phyloP scores from a whole-genome alignment of 2,797 vertebrate species.

The Emydoidea blandingii region DNA sequence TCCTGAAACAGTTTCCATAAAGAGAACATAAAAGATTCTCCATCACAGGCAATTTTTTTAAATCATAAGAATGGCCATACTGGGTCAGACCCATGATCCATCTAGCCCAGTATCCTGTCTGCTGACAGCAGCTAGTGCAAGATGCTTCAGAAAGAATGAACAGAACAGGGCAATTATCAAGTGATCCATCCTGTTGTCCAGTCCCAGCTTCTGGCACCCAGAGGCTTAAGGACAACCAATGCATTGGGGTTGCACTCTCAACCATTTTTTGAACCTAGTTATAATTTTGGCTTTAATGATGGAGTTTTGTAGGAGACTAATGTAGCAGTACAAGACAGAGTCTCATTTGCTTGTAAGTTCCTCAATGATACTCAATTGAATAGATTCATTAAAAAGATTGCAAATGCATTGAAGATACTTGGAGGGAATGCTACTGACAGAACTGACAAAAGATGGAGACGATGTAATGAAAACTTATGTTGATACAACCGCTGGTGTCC shows the following conservation, averaged over 20 bases:
- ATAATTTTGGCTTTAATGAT: neutral
- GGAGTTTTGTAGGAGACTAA: slow-evolving; percentile 87
- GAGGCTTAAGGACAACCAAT: neutral
- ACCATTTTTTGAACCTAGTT: neutral
- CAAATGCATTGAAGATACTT: slow-evolving; percentile 95
- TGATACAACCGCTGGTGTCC: slow-evolving; percentile 94
- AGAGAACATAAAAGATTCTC: neutral
- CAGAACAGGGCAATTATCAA: neutral
- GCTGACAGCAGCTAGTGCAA: neutral
- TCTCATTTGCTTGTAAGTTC: slow-evolving; percentile 98
- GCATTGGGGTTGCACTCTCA: neutral
- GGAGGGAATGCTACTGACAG: slow-evolving; percentile 95
- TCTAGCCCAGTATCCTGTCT: neutral
- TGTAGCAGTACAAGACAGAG: slow-evolving; percentile 93
- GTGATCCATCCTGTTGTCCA: neutral
- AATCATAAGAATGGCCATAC: neutral
- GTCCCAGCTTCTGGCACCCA: neutral
- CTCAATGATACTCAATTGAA: slow-evolving; percentile 93
- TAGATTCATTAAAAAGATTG: slow-evolving; percentile 95
- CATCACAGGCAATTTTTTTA: neutral
- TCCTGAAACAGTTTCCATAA: neutral
- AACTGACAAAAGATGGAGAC: slow-evolving; percentile 96
- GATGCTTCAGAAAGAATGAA: neutral
- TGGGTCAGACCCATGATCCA: neutral
- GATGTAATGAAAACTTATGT: slow-evolving; percentile 98